Conservation (phyloP, 2,113 vertebrate genomes). For the Sapajus apella region DNA sequence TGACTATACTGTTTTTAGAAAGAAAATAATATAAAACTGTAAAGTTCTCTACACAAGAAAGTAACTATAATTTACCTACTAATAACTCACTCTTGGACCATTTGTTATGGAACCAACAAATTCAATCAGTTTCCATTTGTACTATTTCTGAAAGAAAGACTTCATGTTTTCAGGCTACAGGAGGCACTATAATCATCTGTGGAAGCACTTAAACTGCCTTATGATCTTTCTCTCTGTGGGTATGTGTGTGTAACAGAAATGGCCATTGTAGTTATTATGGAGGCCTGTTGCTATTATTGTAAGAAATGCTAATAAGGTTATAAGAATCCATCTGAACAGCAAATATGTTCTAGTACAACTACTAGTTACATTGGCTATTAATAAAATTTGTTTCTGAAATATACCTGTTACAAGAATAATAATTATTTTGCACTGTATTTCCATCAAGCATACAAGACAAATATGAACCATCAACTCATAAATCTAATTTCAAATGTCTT, state of each 20-base stretch:
- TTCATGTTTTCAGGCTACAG: neutral
- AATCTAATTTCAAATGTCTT: slow-evolving; percentile 77
- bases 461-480: slow-evolving; percentile 64
- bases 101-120: neutral
- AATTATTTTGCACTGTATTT: slow-evolving; percentile 70
- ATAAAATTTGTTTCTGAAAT: slow-evolving; percentile 64
- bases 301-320: neutral
- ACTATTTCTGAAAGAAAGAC: neutral
- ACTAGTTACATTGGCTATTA: slow-evolving; percentile 46
- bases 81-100: neutral
- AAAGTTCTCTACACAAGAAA: neutral
- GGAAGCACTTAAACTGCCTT: neutral
- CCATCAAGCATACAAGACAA: slow-evolving; percentile 59
- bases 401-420: slow-evolving; percentile 68
- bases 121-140: neutral
- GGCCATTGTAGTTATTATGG: neutral
- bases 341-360: neutral
- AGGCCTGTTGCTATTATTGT: neutral
- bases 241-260: neutral
- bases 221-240: neutral
- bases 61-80: neutral
- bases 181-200: neutral
- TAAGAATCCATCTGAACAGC: neutral
- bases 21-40: neutral
- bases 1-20: neutral